phyloP scores from a whole-genome alignment of 2,797 vertebrate species.

The Crocidura indochinensis region DNA sequence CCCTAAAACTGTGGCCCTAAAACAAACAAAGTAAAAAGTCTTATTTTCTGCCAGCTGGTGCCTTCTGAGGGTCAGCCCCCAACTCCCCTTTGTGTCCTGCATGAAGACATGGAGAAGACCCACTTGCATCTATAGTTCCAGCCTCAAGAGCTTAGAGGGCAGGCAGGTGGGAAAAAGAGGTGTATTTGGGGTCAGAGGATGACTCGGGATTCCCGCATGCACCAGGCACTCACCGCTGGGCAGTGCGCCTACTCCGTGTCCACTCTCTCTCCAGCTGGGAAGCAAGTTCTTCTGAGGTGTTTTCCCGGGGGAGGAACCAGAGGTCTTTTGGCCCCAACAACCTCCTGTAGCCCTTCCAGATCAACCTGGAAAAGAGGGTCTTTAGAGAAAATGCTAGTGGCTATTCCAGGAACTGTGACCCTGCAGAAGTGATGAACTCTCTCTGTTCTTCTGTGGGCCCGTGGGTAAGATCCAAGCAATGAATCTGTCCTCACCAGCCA shows the following conservation, averaged over 20 bases:
- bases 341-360: conserved; percentile 94
- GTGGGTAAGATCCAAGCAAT: background rate
- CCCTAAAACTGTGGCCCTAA: too few species aligned
- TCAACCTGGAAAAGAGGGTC: conserved; percentile 90
- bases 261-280: conserved; percentile 93
- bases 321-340: conserved; percentile 92
- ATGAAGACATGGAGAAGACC: background rate
- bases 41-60: too few species aligned
- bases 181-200: background rate
- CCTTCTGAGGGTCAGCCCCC: too few species aligned
- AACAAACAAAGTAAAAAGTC: too few species aligned
- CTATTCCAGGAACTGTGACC: background rate
- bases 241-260: conserved; percentile 88
- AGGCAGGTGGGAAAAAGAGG: fast-evolving
- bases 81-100: too few species aligned
- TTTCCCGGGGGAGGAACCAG: conserved; percentile 94
- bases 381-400: too few species aligned
- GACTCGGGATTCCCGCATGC: background rate
- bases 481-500: background rate
- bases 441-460: background rate
- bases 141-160: too few species aligned
- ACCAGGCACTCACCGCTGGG: conserved; percentile 91
- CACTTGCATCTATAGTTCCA: too few species aligned
- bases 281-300: conserved; percentile 94
- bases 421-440: background rate